These are phyloP conservation scores for Zosterops pallidus DNA, from an alignment of 2,113 vertebrate genomes.

Conservation along the genomic window DNA sequence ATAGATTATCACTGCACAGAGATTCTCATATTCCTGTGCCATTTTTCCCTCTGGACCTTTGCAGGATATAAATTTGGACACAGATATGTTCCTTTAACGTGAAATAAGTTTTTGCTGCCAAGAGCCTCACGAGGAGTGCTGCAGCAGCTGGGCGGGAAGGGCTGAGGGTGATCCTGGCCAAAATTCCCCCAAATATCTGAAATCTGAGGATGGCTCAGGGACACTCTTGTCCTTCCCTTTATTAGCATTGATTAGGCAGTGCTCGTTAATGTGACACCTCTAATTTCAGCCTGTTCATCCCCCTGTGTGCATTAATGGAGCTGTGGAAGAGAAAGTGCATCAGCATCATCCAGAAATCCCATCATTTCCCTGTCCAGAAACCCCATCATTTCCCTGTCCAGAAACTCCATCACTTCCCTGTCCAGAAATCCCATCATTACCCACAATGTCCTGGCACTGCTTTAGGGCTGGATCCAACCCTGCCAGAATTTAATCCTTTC, in stretches of 20 bases:
- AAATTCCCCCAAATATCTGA: rapidly evolving
- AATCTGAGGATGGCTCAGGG: background rate
- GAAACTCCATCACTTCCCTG: background rate
- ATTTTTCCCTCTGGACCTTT: background rate
- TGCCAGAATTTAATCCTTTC: background rate
- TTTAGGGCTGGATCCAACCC: background rate
- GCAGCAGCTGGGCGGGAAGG: background rate
- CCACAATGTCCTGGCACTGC: background rate
- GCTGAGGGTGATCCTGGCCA: background rate
- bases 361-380: background rate
- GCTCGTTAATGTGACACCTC: background rate
- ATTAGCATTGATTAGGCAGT: background rate
- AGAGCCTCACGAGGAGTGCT: background rate
- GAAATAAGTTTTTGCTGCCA: background rate
- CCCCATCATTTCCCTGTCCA: background rate
- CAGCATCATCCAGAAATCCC: background rate
- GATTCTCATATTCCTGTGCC: background rate
- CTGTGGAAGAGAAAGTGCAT: background rate
- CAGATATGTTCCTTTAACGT: background rate
- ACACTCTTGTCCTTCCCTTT: background rate
- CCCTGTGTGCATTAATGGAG: background rate
- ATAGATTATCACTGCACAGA: background rate
- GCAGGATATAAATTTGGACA: background rate
- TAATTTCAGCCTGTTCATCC: background rate
- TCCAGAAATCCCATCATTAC: background rate